These are phyloP conservation scores for Mustelus asterias DNA, from an alignment of 2,113 vertebrate genomes.

Conservation along the genomic window DNA sequence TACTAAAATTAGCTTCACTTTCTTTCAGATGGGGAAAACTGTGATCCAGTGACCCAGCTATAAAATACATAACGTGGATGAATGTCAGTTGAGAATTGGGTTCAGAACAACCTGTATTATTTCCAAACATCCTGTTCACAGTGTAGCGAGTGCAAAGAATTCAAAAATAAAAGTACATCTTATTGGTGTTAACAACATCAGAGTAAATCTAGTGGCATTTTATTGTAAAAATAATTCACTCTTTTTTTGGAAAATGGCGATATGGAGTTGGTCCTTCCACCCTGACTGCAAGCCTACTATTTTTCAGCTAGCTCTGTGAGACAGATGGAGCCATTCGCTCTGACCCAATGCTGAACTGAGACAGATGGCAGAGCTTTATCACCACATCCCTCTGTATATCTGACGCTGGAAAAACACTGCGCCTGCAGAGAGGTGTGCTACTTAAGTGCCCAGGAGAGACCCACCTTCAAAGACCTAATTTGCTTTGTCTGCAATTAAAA, in stretches of 20 bases:
- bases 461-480: background rate
- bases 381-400: background rate
- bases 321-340: background rate
- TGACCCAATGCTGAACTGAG: background rate
- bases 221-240: background rate
- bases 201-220: background rate
- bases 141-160: background rate
- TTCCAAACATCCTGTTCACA: background rate
- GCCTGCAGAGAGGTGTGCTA: background rate
- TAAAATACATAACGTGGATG: background rate
- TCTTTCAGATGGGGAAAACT: background rate
- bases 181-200: background rate
- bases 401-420: background rate
- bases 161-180: background rate
- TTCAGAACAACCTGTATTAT: background rate
- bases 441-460: background rate
- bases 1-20: background rate
- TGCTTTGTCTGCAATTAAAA: background rate
- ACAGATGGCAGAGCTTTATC: background rate
- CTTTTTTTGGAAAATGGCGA: background rate
- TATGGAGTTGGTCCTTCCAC: background rate
- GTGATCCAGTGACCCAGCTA: background rate
- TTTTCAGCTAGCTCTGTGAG: background rate
- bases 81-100: background rate
- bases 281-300: background rate